Conservation (phyloP, 2,797 vertebrate genomes). For the Peromyscus aztecus region DNA sequence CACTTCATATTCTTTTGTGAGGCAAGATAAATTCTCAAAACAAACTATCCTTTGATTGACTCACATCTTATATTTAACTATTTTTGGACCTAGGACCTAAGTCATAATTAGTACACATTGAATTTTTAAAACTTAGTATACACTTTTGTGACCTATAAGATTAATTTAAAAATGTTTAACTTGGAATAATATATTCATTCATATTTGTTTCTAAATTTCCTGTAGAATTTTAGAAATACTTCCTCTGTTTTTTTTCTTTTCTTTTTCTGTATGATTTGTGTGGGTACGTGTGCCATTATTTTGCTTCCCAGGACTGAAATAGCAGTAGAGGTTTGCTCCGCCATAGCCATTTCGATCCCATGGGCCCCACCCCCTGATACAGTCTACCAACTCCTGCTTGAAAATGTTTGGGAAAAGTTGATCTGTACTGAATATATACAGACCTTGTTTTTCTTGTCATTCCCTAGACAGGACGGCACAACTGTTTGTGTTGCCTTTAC, state of each 20-base stretch:
- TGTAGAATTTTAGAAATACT: background rate
- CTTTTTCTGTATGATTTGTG: conserved; percentile 33
- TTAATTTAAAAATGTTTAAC: conserved; percentile 47
- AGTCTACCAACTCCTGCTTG: background rate
- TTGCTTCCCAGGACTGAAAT: conserved; percentile 40
- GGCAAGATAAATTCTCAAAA: conserved; percentile 65
- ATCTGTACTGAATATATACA: background rate
- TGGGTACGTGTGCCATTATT: conserved; percentile 39
- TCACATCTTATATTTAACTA: conserved; percentile 37
- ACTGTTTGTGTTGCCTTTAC: background rate
- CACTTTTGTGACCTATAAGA: conserved; percentile 7
- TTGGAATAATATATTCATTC: background rate
- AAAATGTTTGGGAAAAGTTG: background rate
- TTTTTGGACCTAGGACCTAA: conserved; percentile 38
- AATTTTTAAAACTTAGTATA: conserved; percentile 43
- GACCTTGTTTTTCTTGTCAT: background rate
- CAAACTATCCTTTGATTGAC: conserved; percentile 64
- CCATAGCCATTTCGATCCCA: background rate
- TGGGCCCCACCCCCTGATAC: background rate
- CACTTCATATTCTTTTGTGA: conserved; percentile 66
- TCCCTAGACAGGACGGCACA: background rate
- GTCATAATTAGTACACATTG: conserved; percentile 4
- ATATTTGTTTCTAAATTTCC: background rate
- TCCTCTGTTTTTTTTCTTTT: background rate
- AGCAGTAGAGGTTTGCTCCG: background rate